These are phyloP conservation scores for Hylaeus volcanicus DNA, from an alignment of 1,140 invertebrate species.

Conservation along the genomic window DNA sequence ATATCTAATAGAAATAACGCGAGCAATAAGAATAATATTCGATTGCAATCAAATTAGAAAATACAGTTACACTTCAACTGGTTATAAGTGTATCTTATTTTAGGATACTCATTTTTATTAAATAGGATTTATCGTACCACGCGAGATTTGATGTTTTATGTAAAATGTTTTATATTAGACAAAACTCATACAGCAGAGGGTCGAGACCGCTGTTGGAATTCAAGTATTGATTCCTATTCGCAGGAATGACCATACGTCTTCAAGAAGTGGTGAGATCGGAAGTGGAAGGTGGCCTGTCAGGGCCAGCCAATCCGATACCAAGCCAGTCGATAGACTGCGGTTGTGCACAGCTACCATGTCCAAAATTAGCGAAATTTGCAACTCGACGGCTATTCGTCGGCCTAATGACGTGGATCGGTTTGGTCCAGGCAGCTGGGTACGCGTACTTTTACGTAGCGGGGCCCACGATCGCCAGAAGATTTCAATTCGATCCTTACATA, in stretches of 20 bases:
- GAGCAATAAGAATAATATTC: no score
- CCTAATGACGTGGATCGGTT: conserved; percentile 79
- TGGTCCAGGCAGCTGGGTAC: conserved; percentile 81
- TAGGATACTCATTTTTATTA: no score
- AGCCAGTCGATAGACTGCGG: conserved; percentile 84
- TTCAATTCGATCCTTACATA: conserved; percentile 77
- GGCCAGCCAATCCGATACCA: conserved; percentile 76
- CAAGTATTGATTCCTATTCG: neutral
- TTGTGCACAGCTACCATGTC: conserved; percentile 81
- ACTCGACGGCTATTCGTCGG: conserved; percentile 81
- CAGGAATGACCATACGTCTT: conserved; percentile 69
- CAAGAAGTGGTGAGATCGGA: conserved; percentile 75
- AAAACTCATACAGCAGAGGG: no score
- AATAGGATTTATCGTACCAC: no score
- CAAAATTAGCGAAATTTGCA: conserved; percentile 82
- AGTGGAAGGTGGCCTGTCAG: conserved; percentile 74
- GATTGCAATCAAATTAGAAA: no score
- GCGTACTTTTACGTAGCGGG: conserved; percentile 82
- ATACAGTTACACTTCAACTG: no score
- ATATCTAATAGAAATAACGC: no score
- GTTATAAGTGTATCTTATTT: no score
- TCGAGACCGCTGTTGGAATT: neutral
- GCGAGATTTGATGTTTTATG: no score
- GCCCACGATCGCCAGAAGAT: conserved; percentile 80
- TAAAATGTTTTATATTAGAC: no score